Conservation (phyloP, 2,113 vertebrate species). For the Bufo gargarizans region DNA sequence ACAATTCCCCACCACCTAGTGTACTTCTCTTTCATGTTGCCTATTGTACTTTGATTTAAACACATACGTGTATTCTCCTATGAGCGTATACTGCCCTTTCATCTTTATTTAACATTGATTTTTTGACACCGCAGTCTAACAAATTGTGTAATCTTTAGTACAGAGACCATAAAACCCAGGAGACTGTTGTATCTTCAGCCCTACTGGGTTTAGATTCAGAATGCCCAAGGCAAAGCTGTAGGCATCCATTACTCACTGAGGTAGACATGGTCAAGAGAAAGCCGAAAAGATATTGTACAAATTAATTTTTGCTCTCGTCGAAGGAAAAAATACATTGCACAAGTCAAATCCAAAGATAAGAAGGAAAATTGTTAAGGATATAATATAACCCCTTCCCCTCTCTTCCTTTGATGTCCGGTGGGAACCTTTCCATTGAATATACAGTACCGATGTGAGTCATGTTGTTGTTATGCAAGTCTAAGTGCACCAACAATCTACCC, state of each 20-base stretch:
- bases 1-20: neutral
- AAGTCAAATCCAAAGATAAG: neutral
- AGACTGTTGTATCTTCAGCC: conserved; percentile 7
- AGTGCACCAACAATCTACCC: no score
- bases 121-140: conserved; percentile 22
- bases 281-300: neutral
- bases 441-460: no score
- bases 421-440: no score
- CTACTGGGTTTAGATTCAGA: conserved; percentile 5
- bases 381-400: neutral
- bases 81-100: neutral
- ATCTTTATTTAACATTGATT: conserved; percentile 24
- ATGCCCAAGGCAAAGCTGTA: conserved; percentile 24
- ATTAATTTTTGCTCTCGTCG: neutral
- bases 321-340: neutral
- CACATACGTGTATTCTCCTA: neutral
- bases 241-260: conserved; percentile 16
- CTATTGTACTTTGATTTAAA: neutral
- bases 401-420: no score
- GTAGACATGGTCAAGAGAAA: conserved; percentile 10
- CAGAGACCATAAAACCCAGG: neutral
- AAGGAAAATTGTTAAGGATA: neutral
- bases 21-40: neutral
- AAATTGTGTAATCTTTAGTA: conserved; percentile 27
- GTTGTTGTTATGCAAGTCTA: no score